Conservation (phyloP, 35 echinoderm and acorn worm species). For the Ptychodera flava region DNA sequence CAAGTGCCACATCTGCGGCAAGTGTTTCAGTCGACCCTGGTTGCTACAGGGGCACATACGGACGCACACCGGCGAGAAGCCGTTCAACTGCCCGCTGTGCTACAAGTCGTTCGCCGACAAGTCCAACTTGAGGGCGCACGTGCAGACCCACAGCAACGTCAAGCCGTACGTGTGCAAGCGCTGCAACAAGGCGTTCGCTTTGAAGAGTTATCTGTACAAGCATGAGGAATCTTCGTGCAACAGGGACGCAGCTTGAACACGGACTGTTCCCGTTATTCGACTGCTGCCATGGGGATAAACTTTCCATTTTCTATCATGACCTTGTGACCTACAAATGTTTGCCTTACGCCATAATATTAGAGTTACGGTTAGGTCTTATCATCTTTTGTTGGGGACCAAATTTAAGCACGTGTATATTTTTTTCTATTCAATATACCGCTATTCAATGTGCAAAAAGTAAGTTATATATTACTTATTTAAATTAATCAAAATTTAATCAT, state of each 20-base stretch:
- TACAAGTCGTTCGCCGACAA: conserved; percentile 98
- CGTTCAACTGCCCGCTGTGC: conserved; percentile 88
- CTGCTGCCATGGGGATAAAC: too few species aligned
- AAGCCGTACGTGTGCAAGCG: conserved; percentile 95
- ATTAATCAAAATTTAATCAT: too few species aligned
- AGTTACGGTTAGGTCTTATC: too few species aligned
- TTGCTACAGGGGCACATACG: conserved; percentile 94
- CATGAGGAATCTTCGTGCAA: conserved; percentile 90
- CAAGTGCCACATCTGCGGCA: conserved; percentile 97
- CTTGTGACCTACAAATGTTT: too few species aligned
- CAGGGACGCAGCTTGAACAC: conserved; percentile 27
- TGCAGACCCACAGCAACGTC: conserved; percentile 88
- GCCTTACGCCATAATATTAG: too few species aligned
- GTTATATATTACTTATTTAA: too few species aligned
- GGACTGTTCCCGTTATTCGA: too few species aligned
- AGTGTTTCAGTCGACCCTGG: conserved; percentile 98
- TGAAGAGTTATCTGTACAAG: conserved; percentile 98
- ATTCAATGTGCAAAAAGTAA: too few species aligned
- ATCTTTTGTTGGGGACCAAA: too few species aligned
- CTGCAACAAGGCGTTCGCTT: conserved; percentile 95
- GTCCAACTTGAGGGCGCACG: conserved; percentile 90
- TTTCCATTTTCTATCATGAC: too few species aligned
- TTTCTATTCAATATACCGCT: too few species aligned
- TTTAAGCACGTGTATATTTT: too few species aligned
- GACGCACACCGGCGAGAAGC: conserved; percentile 94